Percentiles rank a stretch among this genome's conserved stretches.
Evolutionary conservation across 2,113 vertebrate genomes (phyloP).

Genomic region (Speoplatyrhinus poulsoni): DNA sequence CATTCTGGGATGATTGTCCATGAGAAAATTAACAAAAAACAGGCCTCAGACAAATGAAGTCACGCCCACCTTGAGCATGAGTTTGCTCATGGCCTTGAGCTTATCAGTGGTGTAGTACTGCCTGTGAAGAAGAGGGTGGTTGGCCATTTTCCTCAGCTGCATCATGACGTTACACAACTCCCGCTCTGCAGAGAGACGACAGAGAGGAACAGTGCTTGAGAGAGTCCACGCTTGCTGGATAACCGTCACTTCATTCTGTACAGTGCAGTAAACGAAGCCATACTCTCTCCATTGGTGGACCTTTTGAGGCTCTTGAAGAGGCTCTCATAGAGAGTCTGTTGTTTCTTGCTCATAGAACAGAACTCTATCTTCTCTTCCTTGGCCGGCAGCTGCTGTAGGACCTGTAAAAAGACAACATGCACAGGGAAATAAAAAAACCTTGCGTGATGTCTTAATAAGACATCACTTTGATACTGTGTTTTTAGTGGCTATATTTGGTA

Average conservation of each 20-base stretch:
- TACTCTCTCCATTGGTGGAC: slow-evolving; percentile 74
- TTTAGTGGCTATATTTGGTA: no score
- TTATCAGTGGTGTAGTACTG: slow-evolving; percentile 90
- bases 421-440: not conserved
- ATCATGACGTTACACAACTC: slow-evolving; percentile 91
- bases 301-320: slow-evolving; percentile 85
- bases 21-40: not conserved
- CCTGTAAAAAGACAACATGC: slow-evolving; percentile 68
- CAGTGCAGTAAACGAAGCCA: slow-evolving; percentile 11
- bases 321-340: slow-evolving; percentile 82
- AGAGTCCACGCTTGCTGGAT: not conserved
- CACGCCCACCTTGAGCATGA: slow-evolving; percentile 89
- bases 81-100: slow-evolving; percentile 87
- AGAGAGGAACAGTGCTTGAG: not conserved
- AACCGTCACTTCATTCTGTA: not conserved
- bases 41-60: not conserved
- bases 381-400: slow-evolving; percentile 90
- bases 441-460: not conserved
- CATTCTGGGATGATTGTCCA: not conserved
- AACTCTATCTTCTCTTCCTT: slow-evolving; percentile 85
- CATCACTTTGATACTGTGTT: no score
- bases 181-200: slow-evolving; percentile 74
- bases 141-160: slow-evolving; percentile 98
- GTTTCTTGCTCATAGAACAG: slow-evolving; percentile 90
- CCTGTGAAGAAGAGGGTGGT: slow-evolving; percentile 94